A percentile compares a stretch with the other conserved stretches of the same genome.
These are phyloP conservation scores for Aramus guarauna DNA, from an alignment of 2,113 vertebrate species.

Conservation along the genomic window DNA sequence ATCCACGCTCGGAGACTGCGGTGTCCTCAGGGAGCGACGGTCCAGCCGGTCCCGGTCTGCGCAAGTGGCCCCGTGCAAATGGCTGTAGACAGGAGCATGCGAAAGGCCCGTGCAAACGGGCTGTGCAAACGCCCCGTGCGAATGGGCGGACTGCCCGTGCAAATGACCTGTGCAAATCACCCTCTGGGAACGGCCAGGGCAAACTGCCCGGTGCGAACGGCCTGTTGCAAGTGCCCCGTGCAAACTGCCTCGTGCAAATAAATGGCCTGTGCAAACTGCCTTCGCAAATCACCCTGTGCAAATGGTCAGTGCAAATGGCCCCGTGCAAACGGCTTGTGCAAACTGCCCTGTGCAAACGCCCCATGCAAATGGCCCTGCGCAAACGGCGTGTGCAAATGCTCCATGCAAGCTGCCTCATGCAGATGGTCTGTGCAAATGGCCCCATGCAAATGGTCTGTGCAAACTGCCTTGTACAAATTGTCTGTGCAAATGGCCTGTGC, in stretches of 20 bases:
- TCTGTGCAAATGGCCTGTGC: no score
- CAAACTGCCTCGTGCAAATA: no score
- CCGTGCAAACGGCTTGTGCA: background rate
- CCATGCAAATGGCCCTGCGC: background rate
- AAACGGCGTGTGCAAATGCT: accelerated
- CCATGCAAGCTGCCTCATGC: background rate
- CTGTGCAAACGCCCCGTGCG: background rate
- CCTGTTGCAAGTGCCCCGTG: no score
- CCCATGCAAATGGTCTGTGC: background rate
- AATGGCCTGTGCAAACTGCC: no score
- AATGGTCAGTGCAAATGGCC: background rate
- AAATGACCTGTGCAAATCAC: background rate
- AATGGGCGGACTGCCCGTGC: background rate
- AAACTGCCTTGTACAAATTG: background rate
- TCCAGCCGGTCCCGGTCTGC: background rate
- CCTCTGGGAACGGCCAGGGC: no score
- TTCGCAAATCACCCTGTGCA: no score
- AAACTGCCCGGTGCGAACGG: no score
- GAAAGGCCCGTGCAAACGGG: no score
- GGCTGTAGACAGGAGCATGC: no score
- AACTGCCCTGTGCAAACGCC: background rate
- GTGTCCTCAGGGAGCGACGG: background rate
- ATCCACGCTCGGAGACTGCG: accelerated
- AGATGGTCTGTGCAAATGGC: background rate
- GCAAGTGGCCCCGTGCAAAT: background rate